Conservation (phyloP, 2,797 vertebrate species). For the Darevskia nairensis region DNA sequence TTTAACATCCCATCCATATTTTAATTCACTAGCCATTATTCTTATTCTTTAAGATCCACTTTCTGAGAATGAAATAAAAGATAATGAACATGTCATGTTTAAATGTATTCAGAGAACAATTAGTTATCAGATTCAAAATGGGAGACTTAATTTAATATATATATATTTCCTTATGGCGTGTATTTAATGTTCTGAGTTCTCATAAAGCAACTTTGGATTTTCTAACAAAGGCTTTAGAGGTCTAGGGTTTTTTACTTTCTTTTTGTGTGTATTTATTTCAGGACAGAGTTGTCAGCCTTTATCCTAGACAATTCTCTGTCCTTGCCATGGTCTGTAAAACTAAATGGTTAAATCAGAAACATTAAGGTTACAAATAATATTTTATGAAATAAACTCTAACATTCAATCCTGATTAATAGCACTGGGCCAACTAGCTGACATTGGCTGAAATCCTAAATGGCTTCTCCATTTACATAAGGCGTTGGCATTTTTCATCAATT, state of each 20-base stretch:
- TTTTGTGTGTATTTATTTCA: conserved; percentile 57
- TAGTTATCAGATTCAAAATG: conserved; percentile 72
- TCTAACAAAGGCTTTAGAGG: conserved; percentile 60
- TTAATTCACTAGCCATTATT: conserved; percentile 73
- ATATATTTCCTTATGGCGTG: conserved; percentile 62
- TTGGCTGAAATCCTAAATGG: background rate
- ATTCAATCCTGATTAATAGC: background rate
- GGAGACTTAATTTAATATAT: conserved; percentile 63
- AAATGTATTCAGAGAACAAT: conserved; percentile 72
- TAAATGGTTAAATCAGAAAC: conserved; percentile 58
- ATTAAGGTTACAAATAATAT: conserved; percentile 29
- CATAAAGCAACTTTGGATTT: conserved; percentile 68
- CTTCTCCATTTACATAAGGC: background rate
- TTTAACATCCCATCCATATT: conserved; percentile 70
- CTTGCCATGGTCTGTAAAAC: conserved; percentile 50
- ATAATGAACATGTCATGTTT: conserved; percentile 69
- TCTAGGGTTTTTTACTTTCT: conserved; percentile 47
- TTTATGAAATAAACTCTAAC: conserved; percentile 39
- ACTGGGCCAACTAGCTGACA: background rate
- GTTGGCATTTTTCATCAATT: background rate
- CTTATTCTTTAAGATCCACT: conserved; percentile 70
- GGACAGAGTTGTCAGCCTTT: conserved; percentile 63
- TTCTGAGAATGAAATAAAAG: conserved; percentile 74
- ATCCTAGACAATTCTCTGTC: conserved; percentile 60
- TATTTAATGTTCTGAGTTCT: conserved; percentile 67